A percentile compares a stretch with the other conserved stretches of the same genome.
These are phyloP conservation scores for Petrocephalus sullivani DNA, from an alignment of 2,797 vertebrate species.

Conservation along the genomic window DNA sequence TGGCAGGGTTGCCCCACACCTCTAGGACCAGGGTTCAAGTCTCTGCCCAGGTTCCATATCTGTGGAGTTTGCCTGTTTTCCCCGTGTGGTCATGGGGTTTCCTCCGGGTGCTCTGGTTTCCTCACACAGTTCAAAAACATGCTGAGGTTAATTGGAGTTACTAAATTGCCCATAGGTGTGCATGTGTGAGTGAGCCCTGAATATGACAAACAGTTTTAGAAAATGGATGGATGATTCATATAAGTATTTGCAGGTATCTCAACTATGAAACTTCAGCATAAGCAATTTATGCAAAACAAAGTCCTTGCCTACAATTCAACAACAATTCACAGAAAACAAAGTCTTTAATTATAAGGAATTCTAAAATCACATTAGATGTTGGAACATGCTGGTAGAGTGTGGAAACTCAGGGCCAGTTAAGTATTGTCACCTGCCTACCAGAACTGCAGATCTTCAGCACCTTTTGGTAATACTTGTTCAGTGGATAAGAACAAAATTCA, in stretches of 20 bases:
- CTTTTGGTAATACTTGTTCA: not conserved
- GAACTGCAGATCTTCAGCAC: not conserved
- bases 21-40: too few relatives aligned
- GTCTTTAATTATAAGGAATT: not conserved
- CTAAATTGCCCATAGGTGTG: too few relatives aligned
- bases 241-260: not conserved
- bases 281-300: not conserved
- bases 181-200: too few relatives aligned
- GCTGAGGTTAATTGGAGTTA: too few relatives aligned
- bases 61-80: too few relatives aligned
- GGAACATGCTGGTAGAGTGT: not conserved
- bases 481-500: not conserved
- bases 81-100: too few relatives aligned
- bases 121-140: too few relatives aligned
- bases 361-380: not conserved
- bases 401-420: not conserved
- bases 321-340: not conserved
- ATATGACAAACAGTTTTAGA: too few relatives aligned
- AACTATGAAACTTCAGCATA: not conserved
- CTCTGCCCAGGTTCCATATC: too few relatives aligned
- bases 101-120: too few relatives aligned
- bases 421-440: not conserved
- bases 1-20: too few relatives aligned
- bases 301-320: not conserved
- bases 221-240: not conserved